Base-by-base conservation (phyloP, 2,888 invertebrate genomes). In the Ornithoptera alexandrae region DNA sequence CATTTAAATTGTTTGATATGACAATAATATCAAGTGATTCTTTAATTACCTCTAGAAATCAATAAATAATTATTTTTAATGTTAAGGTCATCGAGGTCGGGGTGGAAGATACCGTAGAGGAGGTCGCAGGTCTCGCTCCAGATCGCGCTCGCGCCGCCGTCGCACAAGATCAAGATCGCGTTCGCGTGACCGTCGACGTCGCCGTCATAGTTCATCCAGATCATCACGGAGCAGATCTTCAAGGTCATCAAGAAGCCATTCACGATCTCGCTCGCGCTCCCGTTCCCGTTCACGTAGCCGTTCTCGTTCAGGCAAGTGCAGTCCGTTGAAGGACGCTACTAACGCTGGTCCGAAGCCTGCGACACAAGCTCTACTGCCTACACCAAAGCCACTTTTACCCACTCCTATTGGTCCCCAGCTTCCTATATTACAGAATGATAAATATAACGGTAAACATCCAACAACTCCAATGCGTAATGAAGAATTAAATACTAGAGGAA, bases 231-330 rank as follows among this genome's bases (percentile, higher is more conserved):
- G 89, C 86, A 82, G 83, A 71, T 90, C 91, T 4, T 90, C 91
- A 72, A 83, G 85, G 75, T 91, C 92, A 24, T 90, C 82, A 46
- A 75, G 80, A 74, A 81, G 81, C 72, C 81, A 78, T 85, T 70
- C 70, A 22, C 66, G 70, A 70, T 70, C 70, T 42, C 70, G 81
- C 74, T 89, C 88, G 72, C 90, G 84, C 71, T 88, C 88, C 71
- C 87, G 90, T 68, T 89, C 90, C 79, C 90, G 90, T 65, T 90
- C 90, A 70, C 89, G 90, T 77, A 88, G 87, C 86, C 88, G 87
- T 76, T 91, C 89, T 78, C 91, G 92, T 80, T 92, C 93, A 93
- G 93, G 93, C 93, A 93, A 93, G 92, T 93, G 90, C 87, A 91
- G 91, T 87, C 90, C 90, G 72, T 78, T 75, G 78, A 89, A 87